Base-by-base conservation (phyloP, 2,797 vertebrate species). In the Lerista edwardsae region DNA sequence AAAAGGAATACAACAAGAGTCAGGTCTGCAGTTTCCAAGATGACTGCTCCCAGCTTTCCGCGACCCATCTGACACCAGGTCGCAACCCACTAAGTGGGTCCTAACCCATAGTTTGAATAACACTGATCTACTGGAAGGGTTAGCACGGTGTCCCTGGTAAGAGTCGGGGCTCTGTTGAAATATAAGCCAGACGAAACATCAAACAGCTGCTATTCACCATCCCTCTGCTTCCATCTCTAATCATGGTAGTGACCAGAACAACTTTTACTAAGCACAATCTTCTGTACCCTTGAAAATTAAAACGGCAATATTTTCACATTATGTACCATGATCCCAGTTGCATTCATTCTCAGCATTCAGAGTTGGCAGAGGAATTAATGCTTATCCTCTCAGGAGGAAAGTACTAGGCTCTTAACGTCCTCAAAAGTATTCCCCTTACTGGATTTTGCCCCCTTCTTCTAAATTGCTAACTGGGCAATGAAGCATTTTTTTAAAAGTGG, bases 121-220 rank as follows among this genome's bases (percentile, higher is more conserved):
- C n/a, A n/a, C n/a, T n/a, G 41, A 59, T 85, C 17, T 59, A n/a
- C 72, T 47, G 51, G 39, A 80, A 57, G 41, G 62, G 12, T 61
- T 61, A 61, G 36, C 68, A 21, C 44, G 29, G 21, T 9, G 10
- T n/a, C 51, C 36, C 41, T 39, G 41, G 25, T 75, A 67, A 86
- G 55, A 62, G 39, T 15, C 17, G n/a, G 71, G 75, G 61, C 27
- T 90, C 88, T 88, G 80, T 59, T 85, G 64, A 87, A 92, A 88
- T n/a, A 80, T 83, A 1, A 73, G n/a, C 77, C 81, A 73, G 27
- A 79, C 76, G 78, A 90, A 84, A 75, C 44, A 93, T 61, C 89
- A 93, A 69, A 62, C 91, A 94, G 90, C 89, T 88, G 89, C 17
- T 93, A 85, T 88, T 87, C 84, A 44, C 83, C 73, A 84, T 79